Evolutionary conservation across 1,140 invertebrate genomes (phyloP), one percentile per base, ranked within the genome.

Genomic region (Sipha flava): DNA sequence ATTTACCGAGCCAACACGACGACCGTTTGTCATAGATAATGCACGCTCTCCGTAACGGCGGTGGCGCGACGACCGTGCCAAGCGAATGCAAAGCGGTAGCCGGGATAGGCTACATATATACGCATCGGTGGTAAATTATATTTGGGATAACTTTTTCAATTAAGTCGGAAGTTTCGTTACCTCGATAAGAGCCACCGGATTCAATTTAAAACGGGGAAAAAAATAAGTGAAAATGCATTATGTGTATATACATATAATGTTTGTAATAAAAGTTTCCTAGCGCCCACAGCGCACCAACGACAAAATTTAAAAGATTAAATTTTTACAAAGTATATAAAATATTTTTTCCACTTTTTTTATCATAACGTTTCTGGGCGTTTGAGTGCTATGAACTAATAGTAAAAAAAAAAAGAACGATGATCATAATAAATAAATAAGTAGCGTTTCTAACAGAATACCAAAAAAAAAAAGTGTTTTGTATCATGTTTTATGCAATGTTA

Each of bases 61-160:
- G n/a, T 18, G 26, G 31, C 29, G 29, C 3, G 3, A n/a, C 5
- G 16, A 64, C 31, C 10, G n/a, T 64, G 62, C 31, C 62, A 40
- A 40, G 9, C 57, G 18, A 59, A 59, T 59, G 57, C 57, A 59
- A 59, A 64, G 26, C 62, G 9, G 34, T 10, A 52, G 9, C 18
- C 7, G 49, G 12, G 16, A 7, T 29, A 7, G 21, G 18, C 26
- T 31, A 59, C 29, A 31, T 59, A 18, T 18, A 14, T 31, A 29
- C 57, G 14, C 14, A 23, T 21, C 37, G 12, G 43, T 6, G 4
- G 4, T 68, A 26, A 68, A 68, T 68, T 29, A 70, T 70, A 70
- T 47, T 47, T 47, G 16, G 43, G 40, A 70, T 29, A 70, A 70
- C 66, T 70, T 70, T 70, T 70, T 47, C 66, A 70, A 70, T 70